Conservation (phyloP, 2,888 invertebrate species). For the Conus canariensis region DNA sequence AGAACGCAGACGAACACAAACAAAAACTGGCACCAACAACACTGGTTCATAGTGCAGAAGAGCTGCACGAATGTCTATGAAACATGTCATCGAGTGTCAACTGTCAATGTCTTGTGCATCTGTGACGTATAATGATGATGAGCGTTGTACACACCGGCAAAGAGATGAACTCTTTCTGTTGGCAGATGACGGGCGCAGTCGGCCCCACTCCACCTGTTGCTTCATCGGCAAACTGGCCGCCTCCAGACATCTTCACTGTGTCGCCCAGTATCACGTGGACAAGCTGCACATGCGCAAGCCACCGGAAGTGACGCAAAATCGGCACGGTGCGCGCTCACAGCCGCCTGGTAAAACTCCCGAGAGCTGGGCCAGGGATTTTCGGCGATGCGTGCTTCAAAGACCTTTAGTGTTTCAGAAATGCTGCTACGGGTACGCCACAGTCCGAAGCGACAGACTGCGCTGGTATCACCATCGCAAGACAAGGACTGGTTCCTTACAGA, state of each 20-base stretch:
- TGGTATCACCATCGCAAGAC: conserved; percentile 37
- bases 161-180: neutral
- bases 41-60: too few species aligned
- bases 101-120: too few species aligned
- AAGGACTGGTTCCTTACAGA: neutral
- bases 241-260: conserved; percentile 28
- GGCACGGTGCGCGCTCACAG: neutral
- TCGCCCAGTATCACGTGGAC: conserved; percentile 36
- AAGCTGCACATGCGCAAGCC: neutral
- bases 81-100: too few species aligned
- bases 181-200: neutral
- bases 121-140: too few species aligned
- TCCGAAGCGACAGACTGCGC: conserved; percentile 17
- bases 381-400: conserved; percentile 19
- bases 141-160: too few species aligned
- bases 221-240: conserved; percentile 30
- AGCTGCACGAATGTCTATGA: too few species aligned
- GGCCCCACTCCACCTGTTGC: conserved; percentile 23
- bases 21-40: too few species aligned
- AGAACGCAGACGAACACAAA: too few species aligned
- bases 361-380: neutral
- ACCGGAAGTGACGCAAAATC: neutral
- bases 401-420: conserved; percentile 35
- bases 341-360: neutral
- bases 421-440: conserved; percentile 37